Conservation (phyloP, 2,113 vertebrate genomes). For the Hippoglossus stenolepis region DNA sequence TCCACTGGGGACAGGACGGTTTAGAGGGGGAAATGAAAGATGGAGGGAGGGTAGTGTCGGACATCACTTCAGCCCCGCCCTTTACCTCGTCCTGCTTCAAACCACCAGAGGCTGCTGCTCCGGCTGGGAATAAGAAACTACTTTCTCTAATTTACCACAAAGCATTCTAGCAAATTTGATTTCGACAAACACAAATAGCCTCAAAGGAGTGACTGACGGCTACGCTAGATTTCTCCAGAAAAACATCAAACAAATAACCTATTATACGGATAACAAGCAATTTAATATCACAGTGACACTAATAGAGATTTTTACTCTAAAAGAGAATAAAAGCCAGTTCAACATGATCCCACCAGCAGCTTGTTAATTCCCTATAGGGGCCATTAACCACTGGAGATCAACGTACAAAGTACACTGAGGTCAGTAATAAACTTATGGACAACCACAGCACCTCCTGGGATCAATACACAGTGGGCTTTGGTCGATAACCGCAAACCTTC, state of each 20-base stretch:
- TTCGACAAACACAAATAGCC: background rate
- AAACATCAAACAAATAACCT: background rate
- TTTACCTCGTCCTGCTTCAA: conserved; percentile 21
- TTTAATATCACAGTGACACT: background rate
- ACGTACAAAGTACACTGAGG: background rate
- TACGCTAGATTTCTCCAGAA: too few species aligned
- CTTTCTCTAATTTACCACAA: background rate
- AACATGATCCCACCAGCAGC: background rate
- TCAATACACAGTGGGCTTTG: background rate
- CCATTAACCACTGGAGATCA: background rate
- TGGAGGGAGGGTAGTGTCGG: background rate
- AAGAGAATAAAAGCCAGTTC: too few species aligned
- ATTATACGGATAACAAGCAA: background rate
- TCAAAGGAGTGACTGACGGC: background rate
- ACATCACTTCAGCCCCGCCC: conserved; percentile 42
- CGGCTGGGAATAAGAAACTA: background rate
- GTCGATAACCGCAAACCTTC: conserved; percentile 13
- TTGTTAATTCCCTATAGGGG: background rate
- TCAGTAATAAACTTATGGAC: conserved; percentile 16
- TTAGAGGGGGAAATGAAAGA: background rate
- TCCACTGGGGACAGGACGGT: background rate
- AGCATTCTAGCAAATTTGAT: background rate
- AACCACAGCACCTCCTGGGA: background rate
- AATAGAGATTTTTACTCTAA: background rate
- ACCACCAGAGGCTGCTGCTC: background rate